phyloP scores from a whole-genome alignment of 2,113 vertebrate genomes.

The Nyctibius bracteatus region DNA sequence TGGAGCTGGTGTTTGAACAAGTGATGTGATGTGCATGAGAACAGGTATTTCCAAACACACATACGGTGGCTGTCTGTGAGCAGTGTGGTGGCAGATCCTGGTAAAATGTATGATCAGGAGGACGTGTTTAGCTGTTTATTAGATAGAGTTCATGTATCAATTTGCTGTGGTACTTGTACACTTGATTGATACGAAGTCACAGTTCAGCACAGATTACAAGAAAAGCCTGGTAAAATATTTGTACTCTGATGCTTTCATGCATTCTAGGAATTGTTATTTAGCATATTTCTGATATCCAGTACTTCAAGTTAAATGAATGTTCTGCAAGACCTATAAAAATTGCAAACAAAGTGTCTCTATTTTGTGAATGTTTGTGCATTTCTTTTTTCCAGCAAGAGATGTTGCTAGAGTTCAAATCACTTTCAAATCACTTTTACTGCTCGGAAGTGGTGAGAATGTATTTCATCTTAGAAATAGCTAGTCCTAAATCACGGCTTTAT shows the following conservation, averaged over 20 bases:
- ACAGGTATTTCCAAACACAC: background rate
- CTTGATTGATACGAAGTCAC: background rate
- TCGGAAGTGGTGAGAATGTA: background rate
- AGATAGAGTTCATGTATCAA: background rate
- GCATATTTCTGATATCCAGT: background rate
- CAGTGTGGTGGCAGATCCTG: background rate
- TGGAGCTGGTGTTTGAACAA: background rate
- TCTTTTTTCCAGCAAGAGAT: background rate
- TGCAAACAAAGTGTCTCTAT: background rate
- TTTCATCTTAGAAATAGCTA: conserved; percentile 9
- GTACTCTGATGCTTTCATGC: background rate
- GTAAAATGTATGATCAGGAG: background rate
- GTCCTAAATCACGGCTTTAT: conserved; percentile 17
- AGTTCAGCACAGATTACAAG: background rate
- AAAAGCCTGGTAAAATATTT: background rate
- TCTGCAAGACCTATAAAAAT: background rate
- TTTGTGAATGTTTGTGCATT: background rate
- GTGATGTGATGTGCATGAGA: background rate
- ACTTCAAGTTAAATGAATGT: background rate
- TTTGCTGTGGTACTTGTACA: background rate
- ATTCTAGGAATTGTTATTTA: background rate
- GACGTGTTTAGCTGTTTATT: background rate
- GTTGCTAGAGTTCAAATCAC: conserved; percentile 18
- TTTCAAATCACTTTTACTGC: background rate
- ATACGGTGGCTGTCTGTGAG: accelerated